phyloP scores from a whole-genome alignment of 2,113 vertebrate species.

The Dinomys branickii region DNA sequence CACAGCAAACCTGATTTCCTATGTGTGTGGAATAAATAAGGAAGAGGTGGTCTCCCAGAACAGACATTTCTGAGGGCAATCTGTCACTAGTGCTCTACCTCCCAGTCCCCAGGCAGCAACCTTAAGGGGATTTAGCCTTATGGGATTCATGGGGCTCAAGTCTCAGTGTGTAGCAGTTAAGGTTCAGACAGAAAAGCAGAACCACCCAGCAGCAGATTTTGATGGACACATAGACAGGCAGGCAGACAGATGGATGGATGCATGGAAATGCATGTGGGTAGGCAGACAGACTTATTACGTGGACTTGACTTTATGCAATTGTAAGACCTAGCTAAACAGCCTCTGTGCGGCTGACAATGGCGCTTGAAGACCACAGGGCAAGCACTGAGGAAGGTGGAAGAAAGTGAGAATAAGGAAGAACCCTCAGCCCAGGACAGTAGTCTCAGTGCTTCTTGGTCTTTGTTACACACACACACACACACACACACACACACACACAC shows the following conservation, averaged over 20 bases:
- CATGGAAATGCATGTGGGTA: not conserved
- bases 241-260: not conserved
- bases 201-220: not conserved
- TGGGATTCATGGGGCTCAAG: not conserved
- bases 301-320: not conserved
- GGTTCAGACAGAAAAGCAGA: not conserved
- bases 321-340: not conserved
- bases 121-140: not conserved
- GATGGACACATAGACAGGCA: not conserved
- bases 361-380: not conserved
- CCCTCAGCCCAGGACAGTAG: not conserved
- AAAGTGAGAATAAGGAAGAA: not conserved
- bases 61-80: not conserved
- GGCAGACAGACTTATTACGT: not conserved
- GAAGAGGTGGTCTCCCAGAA: not conserved
- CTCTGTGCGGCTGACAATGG: not conserved
- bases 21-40: not conserved
- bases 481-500: no score
- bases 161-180: not conserved
- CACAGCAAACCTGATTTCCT: not conserved
- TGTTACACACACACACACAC: no score
- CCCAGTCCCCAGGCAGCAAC: not conserved
- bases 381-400: not conserved
- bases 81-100: not conserved
- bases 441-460: not conserved